These are phyloP conservation scores for Copidosoma aretas DNA, from an alignment of 2,888 invertebrate genomes.

Conservation along the genomic window DNA sequence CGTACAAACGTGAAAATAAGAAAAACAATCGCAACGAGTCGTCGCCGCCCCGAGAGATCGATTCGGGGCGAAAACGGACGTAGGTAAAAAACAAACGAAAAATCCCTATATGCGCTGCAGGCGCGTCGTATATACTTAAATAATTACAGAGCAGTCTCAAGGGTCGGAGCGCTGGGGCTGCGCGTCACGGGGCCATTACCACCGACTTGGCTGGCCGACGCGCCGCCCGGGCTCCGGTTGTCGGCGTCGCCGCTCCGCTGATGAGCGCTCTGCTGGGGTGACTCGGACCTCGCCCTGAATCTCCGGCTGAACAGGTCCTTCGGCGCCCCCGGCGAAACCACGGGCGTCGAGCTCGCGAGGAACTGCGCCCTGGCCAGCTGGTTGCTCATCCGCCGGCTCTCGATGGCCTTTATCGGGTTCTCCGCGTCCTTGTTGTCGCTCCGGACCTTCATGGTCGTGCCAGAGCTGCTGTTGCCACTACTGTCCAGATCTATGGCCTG, in stretches of 20 bases:
- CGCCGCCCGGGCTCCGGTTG: constrained; percentile 50
- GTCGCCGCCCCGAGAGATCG: not conserved
- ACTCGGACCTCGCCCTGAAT: constrained; percentile 58
- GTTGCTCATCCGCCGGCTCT: constrained; percentile 55
- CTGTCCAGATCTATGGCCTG: constrained; percentile 16
- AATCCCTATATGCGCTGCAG: constrained; percentile 4
- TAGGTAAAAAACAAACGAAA: constrained; percentile 3
- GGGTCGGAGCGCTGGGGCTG: constrained; percentile 58
- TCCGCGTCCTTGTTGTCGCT: not conserved
- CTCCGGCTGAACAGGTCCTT: constrained; percentile 42
- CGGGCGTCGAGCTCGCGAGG: constrained; percentile 49
- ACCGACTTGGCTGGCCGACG: not conserved
- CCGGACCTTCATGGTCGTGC: not conserved
- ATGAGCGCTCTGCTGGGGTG: constrained; percentile 52
- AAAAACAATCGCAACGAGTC: not conserved
- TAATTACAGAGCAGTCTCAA: constrained; percentile 59
- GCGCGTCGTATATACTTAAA: not conserved
- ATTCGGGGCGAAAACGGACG: constrained; percentile 15
- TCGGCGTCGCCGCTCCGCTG: constrained; percentile 54
- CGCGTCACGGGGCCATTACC: constrained; percentile 47
- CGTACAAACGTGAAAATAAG: not conserved
- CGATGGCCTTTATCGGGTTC: constrained; percentile 46
- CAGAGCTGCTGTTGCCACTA: too few relatives aligned
- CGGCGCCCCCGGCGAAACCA: constrained; percentile 10
- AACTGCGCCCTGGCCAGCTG: constrained; percentile 59